Base-by-base conservation (phyloP, 2,888 invertebrate species). In the Stenoptilia bipunctidactyla region DNA sequence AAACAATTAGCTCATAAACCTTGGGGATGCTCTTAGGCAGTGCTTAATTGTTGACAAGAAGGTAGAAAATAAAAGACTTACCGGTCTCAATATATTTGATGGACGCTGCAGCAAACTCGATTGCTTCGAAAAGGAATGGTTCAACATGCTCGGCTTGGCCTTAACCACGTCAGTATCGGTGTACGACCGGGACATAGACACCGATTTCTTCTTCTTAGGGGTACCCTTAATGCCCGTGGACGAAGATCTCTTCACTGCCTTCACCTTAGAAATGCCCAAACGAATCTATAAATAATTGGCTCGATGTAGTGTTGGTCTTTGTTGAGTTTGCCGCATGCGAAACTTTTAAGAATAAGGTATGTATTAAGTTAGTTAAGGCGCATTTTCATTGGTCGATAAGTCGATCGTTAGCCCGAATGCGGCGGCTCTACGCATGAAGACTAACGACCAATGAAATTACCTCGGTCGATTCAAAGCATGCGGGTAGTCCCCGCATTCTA, bases 71-170 rank as follows among this genome's bases (percentile, higher is more conserved):
- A 25, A 36, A 15, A 43, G 40, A 88, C 90, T 89, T 71, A 92
- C 92, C 52, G 91, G 90, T 75, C 88, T 85, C 51, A 87, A 71
- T 41, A 90, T 86, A 54, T 88, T 87, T 8, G 89, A 85, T 0
- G 92, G 91, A 47, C 91, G 85, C 53, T 91, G 88, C 50, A 92
- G 73, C 52, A 92, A 53, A 42, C 83, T 85, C 41, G 85, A 82
- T 49, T 83, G 77, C 69, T 84, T 85, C 42, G 77, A 74, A 70
- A 85, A 85, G 5, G 85, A 85, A 46, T 82, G 83, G 51, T 87
- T 86, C 58, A 88, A 66, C 66, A 88, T 84, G 0, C 88, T 80
- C 0, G 88, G 86, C 65, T 79, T 80, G 53, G 88, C 86, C 53
- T 76, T 72, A n/a, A n/a, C n/a, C 47, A 79, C 60, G 35, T 79